phyloP scores from a whole-genome alignment of 2,888 invertebrate species.

The Athalia cordata region DNA sequence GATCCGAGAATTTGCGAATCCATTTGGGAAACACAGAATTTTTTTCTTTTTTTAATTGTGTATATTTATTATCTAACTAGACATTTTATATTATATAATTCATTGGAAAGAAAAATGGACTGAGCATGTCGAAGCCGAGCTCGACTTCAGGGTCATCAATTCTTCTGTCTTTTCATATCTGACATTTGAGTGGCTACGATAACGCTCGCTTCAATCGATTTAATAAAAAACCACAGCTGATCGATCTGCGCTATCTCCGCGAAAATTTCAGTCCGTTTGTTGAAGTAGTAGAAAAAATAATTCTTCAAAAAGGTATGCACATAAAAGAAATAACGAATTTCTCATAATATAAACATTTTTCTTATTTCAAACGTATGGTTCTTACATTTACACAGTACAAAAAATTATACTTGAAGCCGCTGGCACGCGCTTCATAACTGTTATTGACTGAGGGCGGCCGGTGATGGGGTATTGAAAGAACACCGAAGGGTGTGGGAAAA shows the following conservation, averaged over 20 bases:
- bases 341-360: constrained; percentile 75
- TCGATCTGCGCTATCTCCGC: too few species aligned
- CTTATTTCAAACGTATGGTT: constrained; percentile 82
- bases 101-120: constrained; percentile 14
- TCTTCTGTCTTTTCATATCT: neutral
- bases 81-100: constrained; percentile 28
- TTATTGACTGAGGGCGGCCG: constrained; percentile 68
- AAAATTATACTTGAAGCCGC: constrained; percentile 79
- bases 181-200: neutral
- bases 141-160: constrained; percentile 18
- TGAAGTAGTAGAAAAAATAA: too few species aligned
- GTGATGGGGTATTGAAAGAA: constrained; percentile 56
- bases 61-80: neutral
- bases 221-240: too few species aligned
- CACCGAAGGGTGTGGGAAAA: constrained; percentile 51
- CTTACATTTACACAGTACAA: constrained; percentile 92
- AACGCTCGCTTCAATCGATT: neutral
- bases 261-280: too few species aligned
- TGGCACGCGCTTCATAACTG: constrained; percentile 70
- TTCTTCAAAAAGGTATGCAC: neutral
- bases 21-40: constrained; percentile 32
- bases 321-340: constrained; percentile 45
- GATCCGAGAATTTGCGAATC: constrained; percentile 32
- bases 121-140: constrained; percentile 17
- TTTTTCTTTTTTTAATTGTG: neutral